Conservation (phyloP, 2,888 invertebrate species). For the Hoplodrina blanda region DNA sequence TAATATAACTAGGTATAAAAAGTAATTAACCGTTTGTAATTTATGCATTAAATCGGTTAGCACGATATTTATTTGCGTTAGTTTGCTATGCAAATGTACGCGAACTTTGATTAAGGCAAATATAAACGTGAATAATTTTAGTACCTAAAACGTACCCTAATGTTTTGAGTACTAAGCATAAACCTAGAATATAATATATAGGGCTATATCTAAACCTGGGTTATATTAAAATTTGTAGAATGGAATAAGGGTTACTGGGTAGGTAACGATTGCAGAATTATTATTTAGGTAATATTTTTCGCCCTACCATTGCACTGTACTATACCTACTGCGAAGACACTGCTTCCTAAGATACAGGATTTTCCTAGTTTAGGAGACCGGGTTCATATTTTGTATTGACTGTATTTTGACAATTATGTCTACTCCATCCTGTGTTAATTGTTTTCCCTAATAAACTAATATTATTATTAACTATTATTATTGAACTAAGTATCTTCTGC, state of each 20-base stretch:
- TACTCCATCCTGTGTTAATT: no score
- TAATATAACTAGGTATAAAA: neutral
- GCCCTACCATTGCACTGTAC: no score
- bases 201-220: no score
- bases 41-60: slow-evolving; percentile 11
- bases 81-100: slow-evolving; percentile 16
- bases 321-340: no score
- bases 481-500: no score
- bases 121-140: slow-evolving; percentile 1
- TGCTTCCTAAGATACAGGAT: no score
- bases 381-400: no score
- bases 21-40: slow-evolving; percentile 19
- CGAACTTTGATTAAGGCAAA: neutral
- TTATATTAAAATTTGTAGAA: neutral
- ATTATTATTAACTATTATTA: no score
- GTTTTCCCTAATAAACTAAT: no score
- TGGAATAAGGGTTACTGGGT: neutral
- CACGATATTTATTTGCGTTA: slow-evolving; percentile 18
- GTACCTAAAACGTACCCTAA: neutral
- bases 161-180: neutral
- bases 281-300: no score
- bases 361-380: no score
- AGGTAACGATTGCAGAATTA: neutral
- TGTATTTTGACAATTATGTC: no score
- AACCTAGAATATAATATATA: neutral